These are phyloP conservation scores for Urophycis tenuis DNA, from an alignment of 2,797 vertebrate species.

Conservation along the genomic window DNA sequence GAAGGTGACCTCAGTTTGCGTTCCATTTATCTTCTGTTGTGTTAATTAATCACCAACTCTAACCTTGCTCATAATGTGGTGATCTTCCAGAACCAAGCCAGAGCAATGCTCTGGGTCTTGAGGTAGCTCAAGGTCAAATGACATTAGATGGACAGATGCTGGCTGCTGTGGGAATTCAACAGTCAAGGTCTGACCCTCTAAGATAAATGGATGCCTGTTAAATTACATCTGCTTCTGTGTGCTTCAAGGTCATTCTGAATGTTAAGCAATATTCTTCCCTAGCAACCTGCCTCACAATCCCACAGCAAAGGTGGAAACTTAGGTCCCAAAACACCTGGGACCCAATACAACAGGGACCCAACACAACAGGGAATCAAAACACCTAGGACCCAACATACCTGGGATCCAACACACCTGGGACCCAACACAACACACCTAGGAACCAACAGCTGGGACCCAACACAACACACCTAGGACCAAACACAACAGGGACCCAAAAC, in stretches of 20 bases:
- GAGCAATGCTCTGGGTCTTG: neutral
- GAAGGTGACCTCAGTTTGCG: neutral
- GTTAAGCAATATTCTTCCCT: neutral
- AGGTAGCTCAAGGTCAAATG: constrained; percentile 1
- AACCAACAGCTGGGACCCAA: neutral
- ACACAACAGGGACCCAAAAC: no score
- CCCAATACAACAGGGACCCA: neutral
- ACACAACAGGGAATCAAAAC: neutral
- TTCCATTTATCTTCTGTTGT: neutral
- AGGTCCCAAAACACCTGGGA: no score
- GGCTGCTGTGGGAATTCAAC: neutral
- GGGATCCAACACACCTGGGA: neutral
- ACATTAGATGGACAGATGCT: neutral
- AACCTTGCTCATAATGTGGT: neutral
- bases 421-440: neutral
- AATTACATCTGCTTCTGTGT: constrained; percentile 16
- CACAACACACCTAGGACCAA: neutral
- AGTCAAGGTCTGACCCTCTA: constrained; percentile 11
- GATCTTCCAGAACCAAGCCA: neutral
- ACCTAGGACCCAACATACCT: neutral
- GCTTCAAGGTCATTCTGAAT: neutral
- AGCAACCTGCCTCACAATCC: neutral
- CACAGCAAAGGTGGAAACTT: neutral
- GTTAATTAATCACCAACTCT: neutral
- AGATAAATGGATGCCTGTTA: constrained; percentile 16